Evolutionary conservation across 2,888 invertebrate genomes (phyloP), one percentile per base, ranked within the genome.

Genomic region (Margaritifera margaritifera): DNA sequence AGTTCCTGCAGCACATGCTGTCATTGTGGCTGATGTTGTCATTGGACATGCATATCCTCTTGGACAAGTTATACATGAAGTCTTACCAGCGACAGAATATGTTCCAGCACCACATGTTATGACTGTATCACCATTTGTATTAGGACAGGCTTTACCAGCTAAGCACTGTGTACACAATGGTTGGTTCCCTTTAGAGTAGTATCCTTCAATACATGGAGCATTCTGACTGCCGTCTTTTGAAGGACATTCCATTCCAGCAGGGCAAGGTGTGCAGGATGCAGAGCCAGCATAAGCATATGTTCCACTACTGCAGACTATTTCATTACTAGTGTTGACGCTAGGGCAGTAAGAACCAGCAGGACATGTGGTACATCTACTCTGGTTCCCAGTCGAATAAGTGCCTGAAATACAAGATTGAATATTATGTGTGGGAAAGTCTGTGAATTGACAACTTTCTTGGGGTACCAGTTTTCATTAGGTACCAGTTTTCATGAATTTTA

Each of bases 71-170:
- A 83, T 84, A 67, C 86, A 86, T 8, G 72, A 54, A 8, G 80
- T 79, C 63, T 78, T 75, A 42, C 75, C 78, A 8, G 82, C 86
- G 8, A 73, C 54, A 18, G 87, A 80, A 66, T 86, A 88, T 3
- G 76, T 71, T 8, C 88, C 86, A n/a, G 82, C 50, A 6, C 31
- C 31, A 76, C 86, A 87, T 0, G 77, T 70, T 31, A 69, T 75
- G 18, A 58, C 51, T 1, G 74, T 68, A 27, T 71, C 75, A 24
- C 80, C 78, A 61, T 77, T 75, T 8, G 78, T 78, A 64, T 70
- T 77, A 1, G 87, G 85, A 68, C 88, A 88, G 11, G 81, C 84
- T 6, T 74, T 72, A 18, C 87, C 88, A 0, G 85, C 80, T n/a
- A 83, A 74, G 69, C 88, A 88, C 1, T 73, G 55, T 2, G 82